Evolutionary conservation across 2,113 vertebrate genomes (phyloP), one percentile per base, ranked within the genome.

Genomic region (Cyrtonyx montezumae): DNA sequence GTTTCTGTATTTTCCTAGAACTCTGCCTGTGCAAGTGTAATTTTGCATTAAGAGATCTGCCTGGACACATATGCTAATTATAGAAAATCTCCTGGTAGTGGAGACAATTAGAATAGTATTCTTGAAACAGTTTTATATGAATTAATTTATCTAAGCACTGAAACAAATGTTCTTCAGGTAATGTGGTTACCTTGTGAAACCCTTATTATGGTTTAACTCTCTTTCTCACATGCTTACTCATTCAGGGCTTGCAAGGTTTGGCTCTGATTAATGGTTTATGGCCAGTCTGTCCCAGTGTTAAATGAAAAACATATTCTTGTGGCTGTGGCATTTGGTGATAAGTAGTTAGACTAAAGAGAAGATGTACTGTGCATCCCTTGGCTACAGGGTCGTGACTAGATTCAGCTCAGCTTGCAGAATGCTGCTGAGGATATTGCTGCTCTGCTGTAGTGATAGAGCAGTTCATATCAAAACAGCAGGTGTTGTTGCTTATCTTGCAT

Each of bases 321-420:
- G 77, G 69, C 88, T 89, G 87, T 96, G 96, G 79, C 67, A 70
- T 90, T 95, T 92, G 87, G 61, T 90, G 92, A 95, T 97, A 97
- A 97, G 95, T 91, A 92, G 81, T 83, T 96, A 79, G 76, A 74
- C 77, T 89, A 82, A 95, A 94, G n/a, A 91, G 87, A 93, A 95
- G 94, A 79, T 92, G 89, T 71, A 45, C 85, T 71, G 68, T 75
- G 81, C 80, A 51, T 87, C 92, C 84, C 77, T 76, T 80, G 87
- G 91, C 83, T 93, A 88, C 40, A 76, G 78, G 68, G 74, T 83
- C 66, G 55, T 75, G 94, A 93, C 95, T 89, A 94, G 66, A 96
- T 95, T 93, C 48, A 62, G 67, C 66, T 87, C 75, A 91, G 78
- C 65, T 61, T 65, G 61, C 91, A 73, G 56, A 85, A 73, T 46